phyloP scores from a whole-genome alignment of 2,888 invertebrate species.

The Ophion ellenae region DNA sequence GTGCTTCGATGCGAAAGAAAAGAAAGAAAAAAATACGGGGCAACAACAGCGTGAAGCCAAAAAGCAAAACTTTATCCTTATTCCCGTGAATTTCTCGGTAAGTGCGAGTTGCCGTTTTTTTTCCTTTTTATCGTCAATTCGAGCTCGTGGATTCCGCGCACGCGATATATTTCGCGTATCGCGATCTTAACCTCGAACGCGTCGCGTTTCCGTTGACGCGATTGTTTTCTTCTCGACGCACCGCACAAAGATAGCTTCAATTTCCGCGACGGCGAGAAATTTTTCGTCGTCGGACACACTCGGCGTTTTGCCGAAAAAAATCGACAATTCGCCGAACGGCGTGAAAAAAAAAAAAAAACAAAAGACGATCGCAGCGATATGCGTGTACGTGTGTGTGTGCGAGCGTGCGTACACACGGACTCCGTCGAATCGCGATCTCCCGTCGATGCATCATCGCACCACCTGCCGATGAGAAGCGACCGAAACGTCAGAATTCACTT shows the following conservation, averaged over 20 bases:
- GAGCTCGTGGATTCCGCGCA: neutral
- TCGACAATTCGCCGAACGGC: neutral
- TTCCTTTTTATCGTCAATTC: neutral
- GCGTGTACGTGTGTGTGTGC: neutral
- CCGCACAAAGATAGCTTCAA: neutral
- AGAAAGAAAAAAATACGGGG: neutral
- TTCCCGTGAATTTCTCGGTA: neutral
- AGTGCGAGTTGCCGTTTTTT: neutral
- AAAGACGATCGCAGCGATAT: neutral
- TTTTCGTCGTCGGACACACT: neutral
- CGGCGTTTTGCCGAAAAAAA: neutral
- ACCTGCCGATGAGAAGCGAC: neutral
- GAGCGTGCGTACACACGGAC: neutral
- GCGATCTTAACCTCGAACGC: conserved; percentile 32
- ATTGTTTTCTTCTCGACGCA: neutral
- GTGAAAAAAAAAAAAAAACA: conserved; percentile 15
- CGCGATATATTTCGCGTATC: conserved; percentile 1
- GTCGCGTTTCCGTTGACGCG: conserved; percentile 2
- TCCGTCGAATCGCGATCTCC: conserved; percentile 73
- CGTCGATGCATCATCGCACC: neutral
- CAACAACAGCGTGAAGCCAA: neutral
- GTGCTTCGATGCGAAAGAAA: conserved; percentile 1
- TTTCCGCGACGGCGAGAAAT: neutral
- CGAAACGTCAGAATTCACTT: neutral
- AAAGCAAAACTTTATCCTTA: neutral